Base-by-base conservation (phyloP, 1,140 invertebrate species). In the Muscidifurax raptorellus region DNA sequence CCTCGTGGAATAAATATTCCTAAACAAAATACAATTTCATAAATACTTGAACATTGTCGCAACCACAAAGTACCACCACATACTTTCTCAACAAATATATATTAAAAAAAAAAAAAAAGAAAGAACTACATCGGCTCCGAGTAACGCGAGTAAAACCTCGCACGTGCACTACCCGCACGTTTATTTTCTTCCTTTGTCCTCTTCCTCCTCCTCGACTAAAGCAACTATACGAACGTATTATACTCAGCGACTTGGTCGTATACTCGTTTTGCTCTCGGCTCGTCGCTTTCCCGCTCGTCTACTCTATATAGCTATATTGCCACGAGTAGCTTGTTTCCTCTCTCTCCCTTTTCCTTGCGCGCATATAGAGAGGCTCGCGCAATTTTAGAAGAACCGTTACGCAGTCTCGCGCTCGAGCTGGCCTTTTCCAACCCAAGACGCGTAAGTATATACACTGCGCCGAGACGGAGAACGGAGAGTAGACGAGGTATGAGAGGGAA, bases 311-410 rank as follows among this genome's bases (percentile, higher is more conserved):
- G 22, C 13, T 4, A 22, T 59, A n/a, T 12, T 47, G 44, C 44
- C 15, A 4, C 7, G 18, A 18, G 18, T n/a, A 64, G 64, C 74
- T 44, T 74, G 74, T 30, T 15, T 67, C 28, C 76, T 75, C 59
- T 87, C 76, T 74, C 84, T 85, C 82, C 84, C 82, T 87, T 85
- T 86, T 86, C 80, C 82, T 74, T 44, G 30, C 66, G 22, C 52
- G 22, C 22, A 1, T 18, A n/a, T n/a, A n/a, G n/a, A 59, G 52
- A 59, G 52, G 47, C 78, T 86, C 74, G 84, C 71, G 86, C 83
- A 87, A 88, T 88, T 88, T 88, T 88, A 88, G 86, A 87, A 86
- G 86, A 85, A 88, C 87, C 86, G 86, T 87, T 88, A 88, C 27
- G 22, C 25, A 80, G 86, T 81, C 86, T 87, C 85, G 85, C 80